phyloP scores from a whole-genome alignment of 2,797 vertebrate genomes.

The Falco novaeseelandiae region DNA sequence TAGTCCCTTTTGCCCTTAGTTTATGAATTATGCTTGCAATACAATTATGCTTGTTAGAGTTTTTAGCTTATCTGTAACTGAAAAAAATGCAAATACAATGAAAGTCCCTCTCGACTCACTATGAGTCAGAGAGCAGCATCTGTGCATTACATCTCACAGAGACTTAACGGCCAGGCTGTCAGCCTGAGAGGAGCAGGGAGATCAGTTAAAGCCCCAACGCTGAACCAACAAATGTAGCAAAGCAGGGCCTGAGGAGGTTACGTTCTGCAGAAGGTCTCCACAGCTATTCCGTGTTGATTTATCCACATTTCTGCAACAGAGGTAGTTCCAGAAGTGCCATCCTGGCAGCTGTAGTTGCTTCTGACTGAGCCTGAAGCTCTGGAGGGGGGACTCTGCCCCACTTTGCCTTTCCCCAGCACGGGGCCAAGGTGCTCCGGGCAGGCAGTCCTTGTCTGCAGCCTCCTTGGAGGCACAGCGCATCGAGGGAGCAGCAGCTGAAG shows the following conservation, averaged over 20 bases:
- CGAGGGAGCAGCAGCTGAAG: background rate
- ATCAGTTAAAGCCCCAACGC: too few species aligned
- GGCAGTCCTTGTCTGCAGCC: background rate
- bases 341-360: background rate
- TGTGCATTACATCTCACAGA: accelerated
- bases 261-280: background rate
- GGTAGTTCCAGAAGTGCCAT: background rate
- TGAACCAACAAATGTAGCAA: accelerated
- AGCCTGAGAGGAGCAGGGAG: background rate
- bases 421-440: background rate
- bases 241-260: accelerated
- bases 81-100: background rate
- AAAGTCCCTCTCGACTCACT: background rate
- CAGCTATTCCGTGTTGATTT: background rate
- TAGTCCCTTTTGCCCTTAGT: background rate
- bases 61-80: background rate
- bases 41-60: background rate
- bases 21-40: background rate
- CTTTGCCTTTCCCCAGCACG: accelerated
- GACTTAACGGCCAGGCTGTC: background rate
- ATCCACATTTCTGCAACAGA: background rate
- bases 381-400: accelerated
- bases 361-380: background rate
- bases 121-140: background rate
- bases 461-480: too few species aligned